Evolutionary conservation across 2,113 vertebrate genomes (phyloP).

Genomic region (Felis catus): F.catus_Fca126_mat1.0 CM031411.1:100317501-100318000

Average conservation of each 20-base stretch:
- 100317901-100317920: neutral
- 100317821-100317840: neutral
- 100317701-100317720: neutral
- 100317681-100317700: neutral
- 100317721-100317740: neutral
- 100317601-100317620: neutral
- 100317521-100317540: neutral
- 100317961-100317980: neutral
- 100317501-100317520: neutral
- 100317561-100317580: neutral
- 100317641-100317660: neutral
- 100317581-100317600: neutral
- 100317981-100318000: neutral
- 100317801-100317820: neutral
- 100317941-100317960: neutral
- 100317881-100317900: neutral
- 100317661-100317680: neutral
- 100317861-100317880: neutral
- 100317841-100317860: neutral
- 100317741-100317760: neutral
- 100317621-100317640: neutral
- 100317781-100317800: neutral
- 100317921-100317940: neutral
- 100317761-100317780: neutral
- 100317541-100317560: neutral